Evolutionary conservation across 1,140 invertebrate genomes (phyloP), one percentile per base, ranked within the genome.

Genomic region (Eriocheir sinensis): DNA sequence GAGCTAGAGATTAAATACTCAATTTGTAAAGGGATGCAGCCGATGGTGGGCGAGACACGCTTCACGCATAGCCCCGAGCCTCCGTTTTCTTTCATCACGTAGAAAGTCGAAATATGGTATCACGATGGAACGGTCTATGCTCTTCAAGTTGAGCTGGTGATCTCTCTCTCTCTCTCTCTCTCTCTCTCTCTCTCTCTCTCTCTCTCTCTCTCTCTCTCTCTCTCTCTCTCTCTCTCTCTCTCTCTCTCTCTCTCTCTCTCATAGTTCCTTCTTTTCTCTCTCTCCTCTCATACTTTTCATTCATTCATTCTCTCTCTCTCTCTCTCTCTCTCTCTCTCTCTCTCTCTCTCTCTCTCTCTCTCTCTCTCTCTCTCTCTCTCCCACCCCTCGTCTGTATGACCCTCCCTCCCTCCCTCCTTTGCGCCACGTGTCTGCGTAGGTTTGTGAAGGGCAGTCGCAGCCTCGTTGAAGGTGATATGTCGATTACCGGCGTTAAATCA

Each of bases 391-490:
- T n/a, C n/a, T n/a, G n/a, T n/a, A 27, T 60, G 30, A 30, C 88
- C 40, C 9, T 44, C 79, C 40, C 80, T 44, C 38, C 41, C 79
- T 32, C 80, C 15, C 91, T 32, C 40, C 40, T 80, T 40, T 17
- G 36, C 40, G 27, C 40, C 34, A 40, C 72, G 91, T 92, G 91
- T 41, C 79, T 53, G 32, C 36, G 91, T 83, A 44, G 81, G 91
- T 48, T 89, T 89, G 80, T 44, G 9, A 80, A 38, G 40, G 91
- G 40, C 89, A 48, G 91, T 72, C 48, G 79, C 36, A 17, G 81
- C 34, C 34, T 32, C 32, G 44, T 85, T 92, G 12, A 85, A 92
- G 91, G 79, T 92, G 91, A 92, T 92, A 85, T 92, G 80, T 92
- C 91, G 80, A 92, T 83, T 92, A 85, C 32, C 36, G 15, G 44